phyloP scores from a whole-genome alignment of 2,888 invertebrate species.

The Apomyelois bistriatella region DNA sequence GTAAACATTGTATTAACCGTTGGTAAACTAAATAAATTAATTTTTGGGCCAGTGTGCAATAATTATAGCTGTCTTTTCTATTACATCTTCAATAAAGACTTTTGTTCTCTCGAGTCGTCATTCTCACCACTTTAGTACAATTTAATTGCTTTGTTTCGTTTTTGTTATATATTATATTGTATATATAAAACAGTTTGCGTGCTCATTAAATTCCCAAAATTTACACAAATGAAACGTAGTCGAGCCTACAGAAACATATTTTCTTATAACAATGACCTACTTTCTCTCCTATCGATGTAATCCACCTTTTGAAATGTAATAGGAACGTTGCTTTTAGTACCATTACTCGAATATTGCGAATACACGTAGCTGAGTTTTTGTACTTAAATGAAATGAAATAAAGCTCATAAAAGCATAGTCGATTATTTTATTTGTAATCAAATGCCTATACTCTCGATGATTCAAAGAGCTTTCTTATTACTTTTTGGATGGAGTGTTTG shows the following conservation, averaged over 20 bases:
- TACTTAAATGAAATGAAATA: slow-evolving; percentile 1
- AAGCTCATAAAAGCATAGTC: neutral
- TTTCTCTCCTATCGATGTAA: slow-evolving; percentile 36
- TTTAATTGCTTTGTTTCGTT: too few species aligned
- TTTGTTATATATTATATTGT: slow-evolving; percentile 1
- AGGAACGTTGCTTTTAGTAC: slow-evolving; percentile 20
- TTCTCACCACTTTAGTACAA: too few species aligned
- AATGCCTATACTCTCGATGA: neutral
- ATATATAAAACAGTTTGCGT: neutral
- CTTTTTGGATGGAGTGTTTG: too few species aligned
- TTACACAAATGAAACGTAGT: slow-evolving; percentile 9
- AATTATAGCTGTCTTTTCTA: too few species aligned
- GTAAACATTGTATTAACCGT: too few species aligned
- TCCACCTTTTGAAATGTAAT: slow-evolving; percentile 39
- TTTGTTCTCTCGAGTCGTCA: too few species aligned
- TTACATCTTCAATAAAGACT: too few species aligned
- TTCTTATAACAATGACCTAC: slow-evolving; percentile 36
- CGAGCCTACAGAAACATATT: slow-evolving; percentile 17
- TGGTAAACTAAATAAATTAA: too few species aligned
- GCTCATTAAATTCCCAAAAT: slow-evolving; percentile 5
- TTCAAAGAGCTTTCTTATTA: neutral
- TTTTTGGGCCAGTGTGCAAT: too few species aligned
- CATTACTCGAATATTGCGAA: neutral
- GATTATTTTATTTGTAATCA: neutral
- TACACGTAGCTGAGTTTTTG: neutral